Percentiles rank a stretch among this genome's conserved stretches.
phyloP scores from a whole-genome alignment of 2,113 vertebrate species.

The Semicossyphus pulcher region DNA sequence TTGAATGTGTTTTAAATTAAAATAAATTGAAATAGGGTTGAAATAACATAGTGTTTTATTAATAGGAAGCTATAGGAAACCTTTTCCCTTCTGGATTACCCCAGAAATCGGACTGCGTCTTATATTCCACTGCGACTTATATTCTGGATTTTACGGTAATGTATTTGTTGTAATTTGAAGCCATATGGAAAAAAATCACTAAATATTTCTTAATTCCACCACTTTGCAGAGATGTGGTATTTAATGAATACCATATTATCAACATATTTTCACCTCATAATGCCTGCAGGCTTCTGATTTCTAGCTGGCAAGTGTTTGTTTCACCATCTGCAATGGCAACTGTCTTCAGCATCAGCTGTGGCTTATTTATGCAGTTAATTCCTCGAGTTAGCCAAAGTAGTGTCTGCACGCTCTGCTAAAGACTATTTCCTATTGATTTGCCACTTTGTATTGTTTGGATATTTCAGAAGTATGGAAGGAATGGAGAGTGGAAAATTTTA shows the following conservation, averaged over 20 bases:
- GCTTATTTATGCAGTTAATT: constrained; percentile 45
- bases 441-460: constrained; percentile 40
- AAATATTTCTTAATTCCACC: background rate
- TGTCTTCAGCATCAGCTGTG: constrained; percentile 30
- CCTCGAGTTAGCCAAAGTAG: constrained; percentile 18
- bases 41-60: too few relatives aligned
- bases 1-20: too few relatives aligned
- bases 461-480: constrained; percentile 51
- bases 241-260: constrained; percentile 2
- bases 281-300: constrained; percentile 13
- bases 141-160: too few relatives aligned
- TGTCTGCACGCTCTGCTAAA: constrained; percentile 29
- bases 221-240: background rate
- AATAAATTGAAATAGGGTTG: too few relatives aligned
- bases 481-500: constrained; percentile 53
- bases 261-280: constrained; percentile 5
- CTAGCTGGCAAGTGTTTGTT: background rate
- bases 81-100: too few relatives aligned
- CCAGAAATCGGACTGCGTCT: too few relatives aligned
- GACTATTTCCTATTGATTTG: constrained; percentile 41
- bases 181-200: background rate
- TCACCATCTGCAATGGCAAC: constrained; percentile 11
- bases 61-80: too few relatives aligned
- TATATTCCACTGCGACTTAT: too few relatives aligned
- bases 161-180: constrained; percentile 23